phyloP scores from a whole-genome alignment of 2,888 invertebrate genomes.

The Mystacides longicornis region DNA sequence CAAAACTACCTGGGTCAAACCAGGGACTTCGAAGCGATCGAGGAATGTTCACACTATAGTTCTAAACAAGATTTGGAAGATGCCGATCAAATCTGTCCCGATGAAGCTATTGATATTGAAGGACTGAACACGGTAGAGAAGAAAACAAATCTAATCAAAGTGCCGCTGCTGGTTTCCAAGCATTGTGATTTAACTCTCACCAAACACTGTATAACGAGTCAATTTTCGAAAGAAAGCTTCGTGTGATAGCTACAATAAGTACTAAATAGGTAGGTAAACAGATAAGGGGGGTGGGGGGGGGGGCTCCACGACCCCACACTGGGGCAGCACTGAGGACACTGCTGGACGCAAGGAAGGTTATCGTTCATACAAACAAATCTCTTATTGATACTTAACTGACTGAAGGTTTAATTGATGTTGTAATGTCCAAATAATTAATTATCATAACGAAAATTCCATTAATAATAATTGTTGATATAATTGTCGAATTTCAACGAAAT shows the following conservation, averaged over 20 bases:
- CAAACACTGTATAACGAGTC: constrained; percentile 14
- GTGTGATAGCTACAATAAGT: constrained; percentile 17
- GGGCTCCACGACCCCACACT: too few species aligned
- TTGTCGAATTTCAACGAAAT: too few species aligned
- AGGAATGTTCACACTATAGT: neutral
- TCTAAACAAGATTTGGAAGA: neutral
- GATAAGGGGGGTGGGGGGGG: too few species aligned
- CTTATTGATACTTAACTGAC: too few species aligned
- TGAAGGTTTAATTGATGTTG: too few species aligned
- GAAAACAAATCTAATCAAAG: constrained; percentile 21
- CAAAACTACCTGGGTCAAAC: constrained; percentile 19
- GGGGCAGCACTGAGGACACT: too few species aligned
- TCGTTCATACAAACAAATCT: too few species aligned
- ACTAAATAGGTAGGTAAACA: too few species aligned
- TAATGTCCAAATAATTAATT: too few species aligned
- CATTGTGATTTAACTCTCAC: constrained; percentile 13
- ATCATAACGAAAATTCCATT: too few species aligned
- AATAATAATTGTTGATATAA: too few species aligned
- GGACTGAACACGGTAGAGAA: constrained; percentile 19
- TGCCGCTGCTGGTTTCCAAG: constrained; percentile 21
- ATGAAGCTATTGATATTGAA: constrained; percentile 23
- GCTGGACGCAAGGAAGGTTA: too few species aligned
- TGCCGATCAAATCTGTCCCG: constrained; percentile 8
- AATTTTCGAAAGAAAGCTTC: constrained; percentile 24
- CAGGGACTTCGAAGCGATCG: constrained; percentile 8